These are phyloP conservation scores for Pseudochirops corinnae DNA, from an alignment of 2,797 vertebrate genomes.

Conservation along the genomic window DNA sequence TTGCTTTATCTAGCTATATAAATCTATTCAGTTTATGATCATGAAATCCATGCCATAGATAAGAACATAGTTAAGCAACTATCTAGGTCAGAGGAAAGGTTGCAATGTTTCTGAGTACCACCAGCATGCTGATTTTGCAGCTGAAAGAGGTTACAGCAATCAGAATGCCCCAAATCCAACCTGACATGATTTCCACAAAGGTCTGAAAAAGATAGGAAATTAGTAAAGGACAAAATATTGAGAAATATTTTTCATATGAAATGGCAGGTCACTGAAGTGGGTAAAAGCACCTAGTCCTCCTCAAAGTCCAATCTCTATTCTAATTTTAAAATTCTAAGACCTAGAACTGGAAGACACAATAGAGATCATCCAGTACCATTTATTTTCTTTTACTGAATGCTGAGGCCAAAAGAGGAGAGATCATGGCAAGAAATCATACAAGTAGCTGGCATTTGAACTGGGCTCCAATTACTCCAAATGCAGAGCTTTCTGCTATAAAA, in stretches of 20 bases:
- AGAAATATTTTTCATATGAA: background rate
- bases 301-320: background rate
- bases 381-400: background rate
- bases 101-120: background rate
- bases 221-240: background rate
- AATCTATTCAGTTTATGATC: background rate
- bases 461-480: background rate
- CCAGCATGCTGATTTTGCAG: conserved; percentile 7
- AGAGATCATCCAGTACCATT: background rate
- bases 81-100: conserved; percentile 13
- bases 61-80: background rate
- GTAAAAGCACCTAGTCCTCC: background rate
- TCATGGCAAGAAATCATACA: background rate
- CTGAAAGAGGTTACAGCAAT: background rate
- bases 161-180: background rate
- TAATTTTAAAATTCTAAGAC: background rate
- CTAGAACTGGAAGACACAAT: background rate
- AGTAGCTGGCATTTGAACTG: background rate
- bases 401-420: background rate
- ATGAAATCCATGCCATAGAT: background rate
- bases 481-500: background rate
- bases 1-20: background rate
- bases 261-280: background rate
- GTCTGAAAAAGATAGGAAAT: background rate
- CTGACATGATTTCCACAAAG: conserved; percentile 7